These are phyloP conservation scores for Cetoscarus ocellatus DNA, from an alignment of 2,797 vertebrate species.

Conservation along the genomic window DNA sequence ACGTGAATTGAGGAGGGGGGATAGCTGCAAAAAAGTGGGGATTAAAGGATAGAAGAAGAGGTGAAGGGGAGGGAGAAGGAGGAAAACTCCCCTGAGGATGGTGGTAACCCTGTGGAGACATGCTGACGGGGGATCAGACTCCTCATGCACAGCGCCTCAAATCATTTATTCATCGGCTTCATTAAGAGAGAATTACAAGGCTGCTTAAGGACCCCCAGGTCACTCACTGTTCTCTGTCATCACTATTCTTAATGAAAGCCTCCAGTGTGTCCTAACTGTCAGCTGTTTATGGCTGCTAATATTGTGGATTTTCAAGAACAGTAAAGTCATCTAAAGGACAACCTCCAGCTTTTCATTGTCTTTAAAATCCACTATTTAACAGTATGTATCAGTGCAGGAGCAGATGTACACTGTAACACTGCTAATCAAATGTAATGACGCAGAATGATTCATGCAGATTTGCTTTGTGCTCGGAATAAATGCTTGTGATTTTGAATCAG, in stretches of 20 bases:
- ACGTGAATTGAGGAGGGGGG: constrained; percentile 29
- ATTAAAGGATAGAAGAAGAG: constrained; percentile 49
- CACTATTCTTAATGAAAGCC: constrained; percentile 65
- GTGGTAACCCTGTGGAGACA: constrained; percentile 53
- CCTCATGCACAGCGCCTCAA: constrained; percentile 65
- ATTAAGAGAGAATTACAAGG: constrained; percentile 80
- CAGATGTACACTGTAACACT: constrained; percentile 7
- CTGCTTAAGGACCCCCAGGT: constrained; percentile 75
- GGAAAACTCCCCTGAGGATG: constrained; percentile 56
- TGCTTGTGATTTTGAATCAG: constrained; percentile 44
- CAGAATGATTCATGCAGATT: constrained; percentile 30
- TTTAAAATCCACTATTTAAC: constrained; percentile 9
- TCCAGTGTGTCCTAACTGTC: constrained; percentile 54
- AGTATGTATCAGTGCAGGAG: neutral
- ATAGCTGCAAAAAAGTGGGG: constrained; percentile 31
- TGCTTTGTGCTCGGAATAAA: constrained; percentile 36
- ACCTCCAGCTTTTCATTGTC: constrained; percentile 20
- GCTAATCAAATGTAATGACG: constrained; percentile 38
- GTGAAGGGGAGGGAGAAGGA: constrained; percentile 16
- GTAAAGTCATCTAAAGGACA: constrained; percentile 40
- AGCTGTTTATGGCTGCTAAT: constrained; percentile 53
- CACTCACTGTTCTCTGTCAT: constrained; percentile 62
- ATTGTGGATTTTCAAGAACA: constrained; percentile 59
- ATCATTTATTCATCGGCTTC: constrained; percentile 82
- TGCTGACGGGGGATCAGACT: constrained; percentile 68